Evolutionary conservation across 2,888 invertebrate genomes (phyloP).

Genomic region (Limnephilus auricula): DNA sequence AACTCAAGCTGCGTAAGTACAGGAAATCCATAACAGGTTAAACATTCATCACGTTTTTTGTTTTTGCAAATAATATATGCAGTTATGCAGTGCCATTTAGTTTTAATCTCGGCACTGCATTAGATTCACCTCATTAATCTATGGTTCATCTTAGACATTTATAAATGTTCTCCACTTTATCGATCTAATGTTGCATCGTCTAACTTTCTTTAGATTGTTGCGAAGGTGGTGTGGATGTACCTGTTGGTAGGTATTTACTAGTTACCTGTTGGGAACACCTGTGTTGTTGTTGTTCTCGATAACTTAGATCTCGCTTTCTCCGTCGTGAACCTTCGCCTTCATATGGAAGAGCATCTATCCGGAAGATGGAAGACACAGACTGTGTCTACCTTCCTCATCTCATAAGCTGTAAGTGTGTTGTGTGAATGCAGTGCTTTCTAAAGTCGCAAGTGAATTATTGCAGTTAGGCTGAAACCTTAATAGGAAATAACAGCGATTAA

Average conservation of each 20-base stretch:
- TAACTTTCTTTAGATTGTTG: conserved; percentile 2
- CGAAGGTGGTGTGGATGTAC: neutral
- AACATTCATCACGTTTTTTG: neutral
- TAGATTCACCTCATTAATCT: conserved; percentile 2
- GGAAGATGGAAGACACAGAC: neutral
- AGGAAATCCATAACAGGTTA: neutral
- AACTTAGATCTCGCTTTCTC: neutral
- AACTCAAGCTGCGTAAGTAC: neutral
- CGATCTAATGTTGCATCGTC: neutral
- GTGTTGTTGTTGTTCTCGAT: neutral
- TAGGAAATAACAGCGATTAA: neutral
- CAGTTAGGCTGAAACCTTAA: neutral
- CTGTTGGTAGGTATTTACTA: neutral
- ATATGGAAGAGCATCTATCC: neutral
- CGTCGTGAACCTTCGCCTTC: neutral
- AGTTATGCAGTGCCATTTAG: too few relatives aligned
- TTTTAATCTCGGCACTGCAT: neutral
- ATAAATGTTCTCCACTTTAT: neutral
- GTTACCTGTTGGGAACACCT: neutral
- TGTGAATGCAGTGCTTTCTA: neutral
- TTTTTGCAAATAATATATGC: neutral
- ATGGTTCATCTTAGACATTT: neutral
- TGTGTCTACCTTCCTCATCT: neutral
- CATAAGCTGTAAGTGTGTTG: neutral
- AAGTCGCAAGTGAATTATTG: conserved; percentile 2